Evolutionary conservation across 2,888 invertebrate species (phyloP).

Genomic region (Drosophila parthenogenetica): DNA sequence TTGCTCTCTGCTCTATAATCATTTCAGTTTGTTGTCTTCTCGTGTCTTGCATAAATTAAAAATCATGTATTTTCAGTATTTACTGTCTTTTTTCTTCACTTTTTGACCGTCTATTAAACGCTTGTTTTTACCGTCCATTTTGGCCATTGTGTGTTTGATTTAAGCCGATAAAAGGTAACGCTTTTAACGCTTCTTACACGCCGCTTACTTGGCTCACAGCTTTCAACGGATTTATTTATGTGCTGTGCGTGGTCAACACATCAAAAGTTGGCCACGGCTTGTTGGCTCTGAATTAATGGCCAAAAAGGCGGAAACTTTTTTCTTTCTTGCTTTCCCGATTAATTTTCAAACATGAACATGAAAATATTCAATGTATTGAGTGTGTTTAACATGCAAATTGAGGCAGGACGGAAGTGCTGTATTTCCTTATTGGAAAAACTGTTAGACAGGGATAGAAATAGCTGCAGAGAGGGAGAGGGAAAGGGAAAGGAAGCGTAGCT

Average conservation of each 20-base stretch:
- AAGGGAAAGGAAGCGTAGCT: not conserved
- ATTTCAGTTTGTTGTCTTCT: constrained; percentile 36
- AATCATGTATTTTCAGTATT: constrained; percentile 60
- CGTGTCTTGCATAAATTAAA: constrained; percentile 73
- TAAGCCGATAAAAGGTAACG: constrained; percentile 76
- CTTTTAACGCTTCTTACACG: constrained; percentile 68
- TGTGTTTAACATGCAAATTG: constrained; percentile 61
- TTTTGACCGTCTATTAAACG: constrained; percentile 61
- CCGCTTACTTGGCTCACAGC: constrained; percentile 50
- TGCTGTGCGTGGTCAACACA: constrained; percentile 60
- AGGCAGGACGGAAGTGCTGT: constrained; percentile 49
- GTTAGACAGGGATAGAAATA: not conserved
- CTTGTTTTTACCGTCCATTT: constrained; percentile 58
- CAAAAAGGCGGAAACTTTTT: constrained; percentile 10
- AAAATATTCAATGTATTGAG: constrained; percentile 36
- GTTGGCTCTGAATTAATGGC: constrained; percentile 68
- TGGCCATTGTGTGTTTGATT: constrained; percentile 67
- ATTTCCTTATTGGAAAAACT: constrained; percentile 45
- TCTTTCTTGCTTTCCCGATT: not conserved
- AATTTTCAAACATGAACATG: constrained; percentile 7
- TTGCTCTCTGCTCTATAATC: constrained; percentile 58
- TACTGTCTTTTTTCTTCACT: not conserved
- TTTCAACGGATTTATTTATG: constrained; percentile 72
- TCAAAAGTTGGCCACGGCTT: constrained; percentile 69
- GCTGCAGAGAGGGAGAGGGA: not conserved